Evolutionary conservation across 1,140 invertebrate species (phyloP).

Genomic region (Cephus cinctus): DNA sequence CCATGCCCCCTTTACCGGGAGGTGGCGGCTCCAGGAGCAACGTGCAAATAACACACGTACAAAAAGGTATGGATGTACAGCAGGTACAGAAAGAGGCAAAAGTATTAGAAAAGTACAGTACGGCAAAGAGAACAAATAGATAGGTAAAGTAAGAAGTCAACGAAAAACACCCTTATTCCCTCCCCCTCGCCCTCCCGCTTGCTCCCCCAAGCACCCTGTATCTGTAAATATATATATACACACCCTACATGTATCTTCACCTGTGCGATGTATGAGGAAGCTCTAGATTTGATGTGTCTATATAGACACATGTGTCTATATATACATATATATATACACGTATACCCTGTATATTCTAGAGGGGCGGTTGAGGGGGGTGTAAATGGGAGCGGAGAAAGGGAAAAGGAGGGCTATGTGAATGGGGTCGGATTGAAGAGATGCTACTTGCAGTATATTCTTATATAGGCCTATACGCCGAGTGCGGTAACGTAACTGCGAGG

Average conservation of each 20-base stretch:
- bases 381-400: background rate
- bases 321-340: background rate
- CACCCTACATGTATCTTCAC: background rate
- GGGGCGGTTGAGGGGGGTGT: background rate
- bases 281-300: constrained; percentile 5
- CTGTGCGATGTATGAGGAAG: constrained; percentile 16
- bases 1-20: background rate
- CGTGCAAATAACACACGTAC: background rate
- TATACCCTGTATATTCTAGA: background rate
- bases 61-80: no score
- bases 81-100: no score
- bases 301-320: background rate
- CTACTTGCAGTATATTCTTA: constrained; percentile 41
- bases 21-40: background rate
- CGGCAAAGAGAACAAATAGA: background rate
- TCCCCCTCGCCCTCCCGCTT: background rate
- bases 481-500: constrained; percentile 15
- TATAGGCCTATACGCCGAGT: constrained; percentile 31
- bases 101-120: background rate
- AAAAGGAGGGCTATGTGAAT: background rate
- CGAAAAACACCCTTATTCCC: background rate
- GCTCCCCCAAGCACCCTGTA: background rate
- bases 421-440: constrained; percentile 30
- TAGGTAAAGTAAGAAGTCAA: background rate
- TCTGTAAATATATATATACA: background rate